phyloP scores from a whole-genome alignment of 2,888 invertebrate genomes.

The Notodonta dromedarius region DNA sequence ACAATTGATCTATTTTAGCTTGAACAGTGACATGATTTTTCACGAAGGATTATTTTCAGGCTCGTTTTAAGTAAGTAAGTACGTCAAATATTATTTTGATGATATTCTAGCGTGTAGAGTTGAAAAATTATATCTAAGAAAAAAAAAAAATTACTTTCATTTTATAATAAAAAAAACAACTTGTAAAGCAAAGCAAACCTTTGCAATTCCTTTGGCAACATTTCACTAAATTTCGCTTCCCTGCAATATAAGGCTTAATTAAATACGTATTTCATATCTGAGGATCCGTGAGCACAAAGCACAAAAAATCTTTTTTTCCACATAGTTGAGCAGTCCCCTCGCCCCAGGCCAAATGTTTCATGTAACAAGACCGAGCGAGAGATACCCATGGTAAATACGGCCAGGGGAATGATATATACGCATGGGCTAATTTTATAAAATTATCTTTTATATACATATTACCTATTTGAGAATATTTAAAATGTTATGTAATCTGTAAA shows the following conservation, averaged over 20 bases:
- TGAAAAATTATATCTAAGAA: no score
- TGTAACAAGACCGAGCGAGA: slow-evolving; percentile 44
- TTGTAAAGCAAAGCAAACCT: not conserved
- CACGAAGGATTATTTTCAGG: no score
- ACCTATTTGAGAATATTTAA: no score
- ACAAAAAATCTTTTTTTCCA: slow-evolving; percentile 63
- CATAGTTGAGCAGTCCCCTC: slow-evolving; percentile 63
- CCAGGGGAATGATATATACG: slow-evolving; percentile 33
- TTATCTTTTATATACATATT: not conserved
- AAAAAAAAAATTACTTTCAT: not conserved
- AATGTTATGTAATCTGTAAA: no score
- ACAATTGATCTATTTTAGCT: slow-evolving; percentile 4
- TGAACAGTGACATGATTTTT: not conserved
- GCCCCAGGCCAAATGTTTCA: slow-evolving; percentile 59
- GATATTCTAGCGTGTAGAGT: no score
- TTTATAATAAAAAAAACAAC: not conserved
- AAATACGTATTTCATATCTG: slow-evolving; percentile 72
- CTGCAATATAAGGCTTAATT: slow-evolving; percentile 64
- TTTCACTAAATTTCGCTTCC: slow-evolving; percentile 32
- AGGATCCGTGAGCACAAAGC: slow-evolving; percentile 49
- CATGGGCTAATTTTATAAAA: slow-evolving; percentile 41
- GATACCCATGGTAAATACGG: slow-evolving; percentile 43
- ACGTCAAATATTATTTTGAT: no score
- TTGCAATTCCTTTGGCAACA: not conserved
- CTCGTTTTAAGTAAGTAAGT: no score